Conservation (phyloP, 2,888 invertebrate genomes). For the Tuta absoluta region DNA sequence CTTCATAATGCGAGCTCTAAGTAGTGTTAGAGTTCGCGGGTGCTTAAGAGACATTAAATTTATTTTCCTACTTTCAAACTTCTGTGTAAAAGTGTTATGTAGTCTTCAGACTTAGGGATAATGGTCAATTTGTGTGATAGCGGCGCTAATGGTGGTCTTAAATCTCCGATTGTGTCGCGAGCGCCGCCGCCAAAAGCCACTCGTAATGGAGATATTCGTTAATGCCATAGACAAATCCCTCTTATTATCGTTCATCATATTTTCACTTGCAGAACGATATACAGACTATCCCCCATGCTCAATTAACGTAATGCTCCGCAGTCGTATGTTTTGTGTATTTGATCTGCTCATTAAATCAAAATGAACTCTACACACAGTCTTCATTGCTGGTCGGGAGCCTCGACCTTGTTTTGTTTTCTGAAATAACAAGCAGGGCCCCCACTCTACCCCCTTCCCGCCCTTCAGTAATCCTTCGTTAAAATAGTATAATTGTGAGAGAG, state of each 20-base stretch:
- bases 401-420: conserved; percentile 23
- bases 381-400: neutral
- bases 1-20: conserved; percentile 7
- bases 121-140: conserved; percentile 14
- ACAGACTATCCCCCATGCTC: neutral
- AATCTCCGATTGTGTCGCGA: conserved; percentile 24
- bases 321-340: conserved; percentile 12
- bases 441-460: neutral
- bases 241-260: conserved; percentile 8
- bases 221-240: neutral
- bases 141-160: conserved; percentile 3
- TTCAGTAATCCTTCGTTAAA: conserved; percentile 32
- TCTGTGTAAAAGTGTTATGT: conserved; percentile 12
- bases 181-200: conserved; percentile 6
- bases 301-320: neutral
- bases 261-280: neutral
- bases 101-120: conserved; percentile 5
- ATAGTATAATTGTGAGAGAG: conserved; percentile 40
- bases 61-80: conserved; percentile 12
- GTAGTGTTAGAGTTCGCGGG: conserved; percentile 7
- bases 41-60: conserved; percentile 15
- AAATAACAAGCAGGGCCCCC: conserved; percentile 20
- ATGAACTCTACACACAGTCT: neutral
- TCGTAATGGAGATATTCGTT: conserved; percentile 13
- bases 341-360: conserved; percentile 15